Base-by-base conservation (phyloP, 2,797 vertebrate genomes). In the Falco novaeseelandiae region DNA sequence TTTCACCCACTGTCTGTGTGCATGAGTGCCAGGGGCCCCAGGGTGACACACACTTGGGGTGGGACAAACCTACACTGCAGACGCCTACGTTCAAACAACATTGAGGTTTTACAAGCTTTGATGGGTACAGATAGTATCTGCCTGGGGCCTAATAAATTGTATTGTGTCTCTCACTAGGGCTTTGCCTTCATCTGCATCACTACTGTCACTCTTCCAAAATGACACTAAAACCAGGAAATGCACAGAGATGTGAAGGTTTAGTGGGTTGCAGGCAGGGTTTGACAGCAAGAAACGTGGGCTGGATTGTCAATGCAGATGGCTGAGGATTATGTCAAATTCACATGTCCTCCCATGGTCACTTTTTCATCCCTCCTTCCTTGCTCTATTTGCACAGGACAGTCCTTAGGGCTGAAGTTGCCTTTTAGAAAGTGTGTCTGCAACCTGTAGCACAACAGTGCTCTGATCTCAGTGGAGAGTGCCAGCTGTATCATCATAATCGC, bases 1-100 rank as follows among this genome's bases (percentile, higher is more conserved):
- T 23, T 90, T 84, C 27, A 30, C 20, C 4, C 38, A 8, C 8
- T 71, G 7, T 38, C 36, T 36, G 1, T 3, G 6, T 44, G 12
- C 20, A 5, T 13, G 30, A 16, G 21, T 30, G 30, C 25, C 26
- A 54, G 34, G 25, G 29, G 65, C 40, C 8, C 27, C 66, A 72
- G 42, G 30, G 5, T 34, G 16, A 51, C 18, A 10, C 2, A 30
- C 9, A 10, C 30, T 8, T 6, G 3, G 4, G 3, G 0, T 51
- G 46, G 18, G 44, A 71, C 6, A 71, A 67, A 49, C 13, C 38
- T 36, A 42, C 9, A 0, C 10, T 29, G 54, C 27, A 67, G 59
- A 15, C 34, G 51, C 7, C 16, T 38, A 52, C 32, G 19, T 16
- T 40, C n/a, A 62, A 83, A 49, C 44, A 70, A 1, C 16, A 6